Percentiles rank a stretch among this genome's conserved stretches.
phyloP scores from a whole-genome alignment of 1,140 invertebrate genomes.

The Callitettix versicolor region DNA sequence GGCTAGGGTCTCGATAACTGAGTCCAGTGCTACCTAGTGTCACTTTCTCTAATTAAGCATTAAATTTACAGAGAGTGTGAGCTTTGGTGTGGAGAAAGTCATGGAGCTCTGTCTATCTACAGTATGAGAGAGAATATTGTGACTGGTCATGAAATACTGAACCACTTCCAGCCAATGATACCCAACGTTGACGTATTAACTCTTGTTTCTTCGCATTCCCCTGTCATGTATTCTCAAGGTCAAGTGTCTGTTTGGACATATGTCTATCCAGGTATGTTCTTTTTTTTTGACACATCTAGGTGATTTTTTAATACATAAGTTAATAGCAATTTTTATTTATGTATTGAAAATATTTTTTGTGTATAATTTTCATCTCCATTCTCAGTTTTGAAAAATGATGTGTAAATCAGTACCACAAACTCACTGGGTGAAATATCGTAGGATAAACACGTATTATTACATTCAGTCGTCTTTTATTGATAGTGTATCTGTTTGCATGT shows the following conservation, averaged over 20 bases:
- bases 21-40: too few species aligned
- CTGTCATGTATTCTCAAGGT: constrained; percentile 24
- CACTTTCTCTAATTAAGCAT: too few species aligned
- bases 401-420: too few species aligned
- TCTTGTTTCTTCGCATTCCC: constrained; percentile 38
- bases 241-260: constrained; percentile 63
- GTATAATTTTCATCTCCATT: not conserved
- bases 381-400: too few species aligned
- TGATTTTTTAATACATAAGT: not conserved
- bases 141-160: constrained; percentile 45
- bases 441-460: too few species aligned
- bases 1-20: too few species aligned
- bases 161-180: constrained; percentile 45
- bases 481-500: constrained; percentile 11
- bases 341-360: not conserved
- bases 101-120: constrained; percentile 62
- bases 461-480: too few species aligned
- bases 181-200: constrained; percentile 50
- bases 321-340: not conserved
- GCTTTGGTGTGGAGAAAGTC: constrained; percentile 65
- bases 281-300: not conserved
- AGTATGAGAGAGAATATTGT: constrained; percentile 46
- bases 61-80: constrained; percentile 44
- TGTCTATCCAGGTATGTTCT: constrained; percentile 46
- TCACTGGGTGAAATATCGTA: too few species aligned